phyloP scores from a whole-genome alignment of 2,797 vertebrate species.

The Enteromius fasciolatus region DNA sequence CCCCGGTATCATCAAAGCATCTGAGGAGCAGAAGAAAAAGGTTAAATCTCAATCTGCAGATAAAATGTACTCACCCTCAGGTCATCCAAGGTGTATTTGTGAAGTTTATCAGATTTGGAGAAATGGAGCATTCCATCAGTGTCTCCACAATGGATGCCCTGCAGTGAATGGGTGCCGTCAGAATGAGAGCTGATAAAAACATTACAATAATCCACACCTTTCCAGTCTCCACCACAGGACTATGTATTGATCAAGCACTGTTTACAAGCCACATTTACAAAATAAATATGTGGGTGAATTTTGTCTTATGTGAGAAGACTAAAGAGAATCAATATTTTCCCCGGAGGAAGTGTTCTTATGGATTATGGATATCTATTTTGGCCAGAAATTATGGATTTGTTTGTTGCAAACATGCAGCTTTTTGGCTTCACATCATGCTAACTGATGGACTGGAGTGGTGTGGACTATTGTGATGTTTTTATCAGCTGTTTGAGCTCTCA shows the following conservation, averaged over 20 bases:
- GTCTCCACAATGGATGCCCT: not conserved
- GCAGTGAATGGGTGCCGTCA: not conserved
- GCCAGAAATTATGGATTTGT: not conserved
- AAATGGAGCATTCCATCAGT: not conserved
- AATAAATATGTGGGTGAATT: not conserved
- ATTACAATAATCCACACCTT: not conserved
- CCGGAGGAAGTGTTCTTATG: not conserved
- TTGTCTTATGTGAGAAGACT: not conserved
- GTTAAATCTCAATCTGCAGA: slow-evolving; percentile 68
- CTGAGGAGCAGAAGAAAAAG: slow-evolving; percentile 99
- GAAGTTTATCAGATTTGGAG: not conserved
- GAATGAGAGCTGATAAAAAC: not conserved
- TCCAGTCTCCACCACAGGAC: not conserved
- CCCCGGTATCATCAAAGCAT: slow-evolving; percentile 98
- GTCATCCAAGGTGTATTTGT: not conserved
- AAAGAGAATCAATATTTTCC: not conserved
- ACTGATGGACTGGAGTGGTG: not conserved
- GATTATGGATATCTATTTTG: not conserved
- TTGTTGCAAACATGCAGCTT: not conserved
- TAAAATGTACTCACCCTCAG: not conserved
- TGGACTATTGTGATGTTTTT: not conserved
- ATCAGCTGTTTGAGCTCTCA: not conserved
- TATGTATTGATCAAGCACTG: not conserved
- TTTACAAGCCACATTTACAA: not conserved
- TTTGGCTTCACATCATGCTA: not conserved